Evolutionary conservation across 2,797 vertebrate species (phyloP).

Genomic region (Pipistrellus kuhlii): DNA sequence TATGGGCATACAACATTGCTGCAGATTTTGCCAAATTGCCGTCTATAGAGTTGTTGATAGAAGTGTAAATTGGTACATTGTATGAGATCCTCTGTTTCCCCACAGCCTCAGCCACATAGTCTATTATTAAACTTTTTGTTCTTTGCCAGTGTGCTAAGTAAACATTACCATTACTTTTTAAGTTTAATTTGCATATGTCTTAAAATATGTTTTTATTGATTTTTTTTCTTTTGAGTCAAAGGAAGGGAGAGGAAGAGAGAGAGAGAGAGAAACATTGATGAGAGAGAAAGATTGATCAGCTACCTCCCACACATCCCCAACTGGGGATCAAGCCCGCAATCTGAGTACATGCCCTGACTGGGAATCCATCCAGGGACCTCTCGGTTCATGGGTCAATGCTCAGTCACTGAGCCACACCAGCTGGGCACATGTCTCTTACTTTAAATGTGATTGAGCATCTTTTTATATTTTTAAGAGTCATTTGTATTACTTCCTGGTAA

Average conservation of each 20-base stretch:
- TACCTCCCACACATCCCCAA: no score
- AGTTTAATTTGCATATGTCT: background rate
- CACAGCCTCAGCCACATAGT: background rate
- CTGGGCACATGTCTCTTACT: background rate
- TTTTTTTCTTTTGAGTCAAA: no score
- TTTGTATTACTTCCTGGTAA: background rate
- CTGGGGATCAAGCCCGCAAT: no score
- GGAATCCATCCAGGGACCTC: no score
- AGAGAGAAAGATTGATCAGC: no score
- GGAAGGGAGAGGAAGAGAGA: no score
- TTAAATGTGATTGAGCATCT: constrained; percentile 4
- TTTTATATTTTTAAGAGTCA: background rate
- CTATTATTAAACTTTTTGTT: background rate
- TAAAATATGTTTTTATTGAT: no score
- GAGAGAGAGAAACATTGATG: no score
- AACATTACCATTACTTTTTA: background rate
- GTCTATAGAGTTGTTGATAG: background rate
- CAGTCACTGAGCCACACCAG: no score
- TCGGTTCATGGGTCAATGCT: no score
- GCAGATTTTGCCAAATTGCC: background rate
- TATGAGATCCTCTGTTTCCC: background rate
- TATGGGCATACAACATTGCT: background rate
- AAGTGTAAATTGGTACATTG: background rate
- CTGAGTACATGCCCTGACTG: no score
- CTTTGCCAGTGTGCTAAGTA: background rate